A percentile compares a stretch with the other conserved stretches of the same genome.
phyloP scores from a whole-genome alignment of 2,888 invertebrate genomes.

The Linnaemya tessellans region DNA sequence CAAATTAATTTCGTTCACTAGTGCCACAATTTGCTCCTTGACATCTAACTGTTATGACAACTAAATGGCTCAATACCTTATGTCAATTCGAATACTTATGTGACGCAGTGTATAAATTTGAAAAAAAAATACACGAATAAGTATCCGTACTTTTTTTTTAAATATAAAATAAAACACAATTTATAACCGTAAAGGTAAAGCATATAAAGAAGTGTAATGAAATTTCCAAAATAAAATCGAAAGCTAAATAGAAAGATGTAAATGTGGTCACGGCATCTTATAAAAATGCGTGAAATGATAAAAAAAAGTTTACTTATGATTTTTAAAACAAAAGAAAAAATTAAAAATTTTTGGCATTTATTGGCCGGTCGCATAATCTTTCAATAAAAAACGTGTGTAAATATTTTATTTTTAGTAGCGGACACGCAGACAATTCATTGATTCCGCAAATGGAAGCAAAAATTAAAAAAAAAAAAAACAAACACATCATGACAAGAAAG shows the following conservation, averaged over 20 bases:
- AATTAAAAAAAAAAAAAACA: background rate
- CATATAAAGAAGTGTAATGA: slow-evolving; percentile 18
- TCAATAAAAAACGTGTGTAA: slow-evolving; percentile 10
- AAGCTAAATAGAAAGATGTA: slow-evolving; percentile 48
- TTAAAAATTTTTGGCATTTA: slow-evolving; percentile 39
- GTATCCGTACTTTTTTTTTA: background rate
- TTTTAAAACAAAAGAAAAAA: slow-evolving; percentile 11
- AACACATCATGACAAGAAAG: slow-evolving; percentile 20
- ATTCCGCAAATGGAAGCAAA: slow-evolving; percentile 36
- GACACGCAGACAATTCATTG: background rate
- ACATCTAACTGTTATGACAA: too few species aligned
- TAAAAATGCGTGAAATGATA: slow-evolving; percentile 27
- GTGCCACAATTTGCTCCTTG: too few species aligned
- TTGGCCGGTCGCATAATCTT: background rate
- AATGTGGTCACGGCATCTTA: background rate
- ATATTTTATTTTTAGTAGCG: slow-evolving; percentile 3
- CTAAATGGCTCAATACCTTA: background rate
- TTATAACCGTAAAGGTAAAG: slow-evolving; percentile 3
- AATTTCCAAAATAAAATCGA: slow-evolving; percentile 62
- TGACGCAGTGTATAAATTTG: background rate
- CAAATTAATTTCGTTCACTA: too few species aligned
- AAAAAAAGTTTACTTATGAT: background rate
- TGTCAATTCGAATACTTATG: background rate
- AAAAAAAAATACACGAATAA: slow-evolving; percentile 13
- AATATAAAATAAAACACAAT: slow-evolving; percentile 15